Evolutionary conservation across 2,797 vertebrate genomes (phyloP), one percentile per base, ranked within the genome.

Genomic region (Carapus acus): DNA sequence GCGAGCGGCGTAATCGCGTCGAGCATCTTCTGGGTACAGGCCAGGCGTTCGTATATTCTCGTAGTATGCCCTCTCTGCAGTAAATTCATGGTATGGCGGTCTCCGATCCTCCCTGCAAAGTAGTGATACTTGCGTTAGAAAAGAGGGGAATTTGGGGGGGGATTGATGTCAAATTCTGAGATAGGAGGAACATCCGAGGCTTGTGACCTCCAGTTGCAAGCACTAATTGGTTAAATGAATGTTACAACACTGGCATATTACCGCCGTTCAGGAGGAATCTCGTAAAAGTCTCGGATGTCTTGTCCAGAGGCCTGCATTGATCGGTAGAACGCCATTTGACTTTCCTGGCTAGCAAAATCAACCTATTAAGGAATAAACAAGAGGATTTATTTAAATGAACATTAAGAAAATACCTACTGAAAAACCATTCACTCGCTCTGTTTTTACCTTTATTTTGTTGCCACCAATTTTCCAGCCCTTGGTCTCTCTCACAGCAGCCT

Each of bases 391-490:
- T 36, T 15, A n/a, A 3, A 36, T 33, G 3, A 2, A 33, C 3
- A 4, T 33, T 2, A 18, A 7, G 2, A 15, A 43, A 43, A 15
- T 15, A 20, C 8, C 6, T 8, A 8, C 8, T n/a, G 13, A 23
- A 22, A 22, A 23, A 46, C 9, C 11, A 51, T n/a, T n/a, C n/a
- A 27, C 6, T 1, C 0, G 36, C 16, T 21, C 1, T 5, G 15
- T 49, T n/a, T 8, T 66, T 79, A 99, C 94, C 94, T 99, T 99
- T 83, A 98, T 96, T 87, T 96, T 96, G 87, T 93, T 99, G 69
- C 96, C 95, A 76, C 94, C 93, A 58, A 99, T 93, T 82, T 97
- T 99, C 91, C 96, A 96, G 78, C 96, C 96, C 88, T 99, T 99
- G 83, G 96, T 99, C 85, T 99, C 96, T 83, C 96, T 91, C 56